These are phyloP conservation scores for Tenebrosternarchus preto DNA, from an alignment of 2,113 vertebrate species.

Conservation along the genomic window DNA sequence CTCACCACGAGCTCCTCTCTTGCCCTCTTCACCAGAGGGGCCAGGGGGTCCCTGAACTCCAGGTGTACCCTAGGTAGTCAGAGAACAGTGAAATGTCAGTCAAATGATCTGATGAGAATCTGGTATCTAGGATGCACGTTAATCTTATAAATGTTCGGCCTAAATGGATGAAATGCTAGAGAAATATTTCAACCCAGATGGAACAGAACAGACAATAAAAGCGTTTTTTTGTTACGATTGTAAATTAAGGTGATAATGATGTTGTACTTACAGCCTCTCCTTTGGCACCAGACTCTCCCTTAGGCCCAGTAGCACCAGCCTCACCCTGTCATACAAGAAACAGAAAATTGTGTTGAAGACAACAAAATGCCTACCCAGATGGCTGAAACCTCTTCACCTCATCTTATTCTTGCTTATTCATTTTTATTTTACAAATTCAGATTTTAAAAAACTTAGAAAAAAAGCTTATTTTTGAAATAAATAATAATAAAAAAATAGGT, in stretches of 20 bases:
- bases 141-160: neutral
- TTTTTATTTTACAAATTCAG: neutral
- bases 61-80: constrained; percentile 76
- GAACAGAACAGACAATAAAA: too few species aligned
- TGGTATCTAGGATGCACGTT: neutral
- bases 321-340: constrained; percentile 80
- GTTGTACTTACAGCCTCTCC: constrained; percentile 87
- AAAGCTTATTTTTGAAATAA: neutral
- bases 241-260: constrained; percentile 6
- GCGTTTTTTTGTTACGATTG: neutral
- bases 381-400: neutral
- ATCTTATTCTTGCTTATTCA: neutral
- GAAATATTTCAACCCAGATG: neutral
- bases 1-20: constrained; percentile 94
- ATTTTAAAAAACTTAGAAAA: neutral
- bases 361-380: neutral
- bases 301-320: constrained; percentile 85
- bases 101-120: neutral
- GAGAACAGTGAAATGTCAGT: constrained; percentile 23
- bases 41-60: constrained; percentile 89
- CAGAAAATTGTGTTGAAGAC: neutral
- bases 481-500: neutral
- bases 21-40: constrained; percentile 92
- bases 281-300: constrained; percentile 91
- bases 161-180: neutral